These are phyloP conservation scores for Prolemur simus DNA, from an alignment of 2,113 vertebrate species.

Conservation along the genomic window DNA sequence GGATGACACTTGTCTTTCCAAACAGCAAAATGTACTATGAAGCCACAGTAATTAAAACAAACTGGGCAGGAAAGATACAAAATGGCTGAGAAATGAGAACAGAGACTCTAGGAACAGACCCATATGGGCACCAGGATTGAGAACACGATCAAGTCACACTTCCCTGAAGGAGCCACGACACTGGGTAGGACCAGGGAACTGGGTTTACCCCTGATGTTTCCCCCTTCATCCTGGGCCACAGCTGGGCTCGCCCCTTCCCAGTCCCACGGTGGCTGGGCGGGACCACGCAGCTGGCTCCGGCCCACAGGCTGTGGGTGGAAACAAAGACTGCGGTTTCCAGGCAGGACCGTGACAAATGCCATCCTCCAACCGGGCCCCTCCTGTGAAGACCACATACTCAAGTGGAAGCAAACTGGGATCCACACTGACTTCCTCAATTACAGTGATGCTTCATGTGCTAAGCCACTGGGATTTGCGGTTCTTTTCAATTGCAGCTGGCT, in stretches of 20 bases:
- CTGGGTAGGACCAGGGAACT: neutral
- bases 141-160: neutral
- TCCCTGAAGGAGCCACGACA: too few relatives aligned
- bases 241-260: neutral
- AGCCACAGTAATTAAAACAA: neutral
- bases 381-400: neutral
- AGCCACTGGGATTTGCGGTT: neutral
- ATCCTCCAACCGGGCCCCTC: neutral
- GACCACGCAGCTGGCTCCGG: neutral
- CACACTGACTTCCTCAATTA: neutral
- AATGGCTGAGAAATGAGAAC: neutral
- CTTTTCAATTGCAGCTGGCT: neutral
- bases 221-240: neutral
- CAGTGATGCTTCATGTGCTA: neutral
- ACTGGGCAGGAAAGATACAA: neutral
- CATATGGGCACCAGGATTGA: neutral
- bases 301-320: neutral
- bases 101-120: neutral
- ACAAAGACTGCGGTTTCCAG: neutral
- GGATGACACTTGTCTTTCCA: neutral
- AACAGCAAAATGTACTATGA: neutral
- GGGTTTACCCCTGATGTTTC: neutral
- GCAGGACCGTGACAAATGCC: neutral
- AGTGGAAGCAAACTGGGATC: neutral
- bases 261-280: neutral